Percentiles rank a stretch among this genome's conserved stretches.
These are phyloP conservation scores for Passer domesticus DNA, from an alignment of 2,113 vertebrate genomes.

Conservation along the genomic window DNA sequence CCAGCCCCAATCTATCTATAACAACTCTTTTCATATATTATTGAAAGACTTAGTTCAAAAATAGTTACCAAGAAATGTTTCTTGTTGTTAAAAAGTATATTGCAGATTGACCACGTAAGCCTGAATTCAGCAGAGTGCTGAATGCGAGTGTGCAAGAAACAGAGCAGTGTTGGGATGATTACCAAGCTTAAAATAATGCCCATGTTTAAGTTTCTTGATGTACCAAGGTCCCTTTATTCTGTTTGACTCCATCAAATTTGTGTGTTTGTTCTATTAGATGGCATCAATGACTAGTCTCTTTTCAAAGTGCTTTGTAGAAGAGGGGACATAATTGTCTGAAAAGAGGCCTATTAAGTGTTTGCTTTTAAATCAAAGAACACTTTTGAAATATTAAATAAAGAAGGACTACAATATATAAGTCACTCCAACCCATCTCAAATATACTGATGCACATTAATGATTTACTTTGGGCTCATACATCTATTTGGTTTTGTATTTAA, in stretches of 20 bases:
- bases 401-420: conserved; percentile 37
- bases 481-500: conserved; percentile 69
- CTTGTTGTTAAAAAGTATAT: neutral
- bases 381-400: conserved; percentile 67
- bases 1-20: neutral
- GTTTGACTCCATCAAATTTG: neutral
- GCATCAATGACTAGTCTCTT: conserved; percentile 31
- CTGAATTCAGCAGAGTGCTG: neutral
- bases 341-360: conserved; percentile 72
- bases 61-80: neutral
- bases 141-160: neutral
- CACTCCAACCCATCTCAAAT: conserved; percentile 52
- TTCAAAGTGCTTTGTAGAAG: neutral
- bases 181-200: neutral
- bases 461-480: conserved; percentile 65
- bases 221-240: neutral
- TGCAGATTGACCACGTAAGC: neutral
- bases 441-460: conserved; percentile 76
- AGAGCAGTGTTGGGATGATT: neutral
- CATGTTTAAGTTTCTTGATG: conserved; percentile 9
- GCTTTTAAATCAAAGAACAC: conserved; percentile 72
- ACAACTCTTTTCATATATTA: neutral
- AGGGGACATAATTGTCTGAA: conserved; percentile 32
- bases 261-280: conserved; percentile 67
- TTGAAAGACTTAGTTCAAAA: neutral